Percentiles rank a stretch among this genome's conserved stretches.
Evolutionary conservation across 2,113 vertebrate genomes (phyloP).

Genomic region (Scolopax mira): DNA sequence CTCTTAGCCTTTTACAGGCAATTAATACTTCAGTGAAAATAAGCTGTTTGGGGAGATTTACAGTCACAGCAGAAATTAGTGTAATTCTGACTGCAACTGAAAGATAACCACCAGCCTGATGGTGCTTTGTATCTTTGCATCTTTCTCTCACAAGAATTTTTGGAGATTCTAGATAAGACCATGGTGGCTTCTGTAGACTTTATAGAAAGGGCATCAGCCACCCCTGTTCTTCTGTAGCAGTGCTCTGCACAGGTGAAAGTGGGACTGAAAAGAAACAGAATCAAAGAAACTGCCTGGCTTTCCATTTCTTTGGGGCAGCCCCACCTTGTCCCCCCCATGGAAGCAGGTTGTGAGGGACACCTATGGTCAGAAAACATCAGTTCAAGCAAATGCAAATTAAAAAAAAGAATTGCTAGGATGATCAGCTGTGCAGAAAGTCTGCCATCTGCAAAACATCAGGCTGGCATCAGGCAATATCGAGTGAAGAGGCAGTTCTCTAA

Average conservation of each 20-base stretch:
- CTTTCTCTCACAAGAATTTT: background rate
- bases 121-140: background rate
- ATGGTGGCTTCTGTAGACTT: background rate
- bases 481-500: background rate
- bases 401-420: background rate
- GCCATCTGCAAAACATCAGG: background rate
- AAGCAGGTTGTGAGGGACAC: background rate
- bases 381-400: background rate
- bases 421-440: background rate
- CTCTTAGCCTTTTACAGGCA: background rate
- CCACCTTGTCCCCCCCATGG: too few species aligned
- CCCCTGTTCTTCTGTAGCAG: background rate
- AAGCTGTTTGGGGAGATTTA: background rate
- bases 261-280: background rate
- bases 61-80: background rate
- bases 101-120: background rate
- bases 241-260: background rate
- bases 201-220: background rate
- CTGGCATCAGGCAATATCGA: background rate
- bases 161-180: background rate
- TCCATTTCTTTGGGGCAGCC: background rate
- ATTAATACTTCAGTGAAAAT: background rate
- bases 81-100: background rate
- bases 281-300: background rate
- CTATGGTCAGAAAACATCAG: background rate